A percentile compares a stretch with the other conserved stretches of the same genome.
phyloP scores from a whole-genome alignment of 2,888 invertebrate genomes.

The Drosophila putrida region DNA sequence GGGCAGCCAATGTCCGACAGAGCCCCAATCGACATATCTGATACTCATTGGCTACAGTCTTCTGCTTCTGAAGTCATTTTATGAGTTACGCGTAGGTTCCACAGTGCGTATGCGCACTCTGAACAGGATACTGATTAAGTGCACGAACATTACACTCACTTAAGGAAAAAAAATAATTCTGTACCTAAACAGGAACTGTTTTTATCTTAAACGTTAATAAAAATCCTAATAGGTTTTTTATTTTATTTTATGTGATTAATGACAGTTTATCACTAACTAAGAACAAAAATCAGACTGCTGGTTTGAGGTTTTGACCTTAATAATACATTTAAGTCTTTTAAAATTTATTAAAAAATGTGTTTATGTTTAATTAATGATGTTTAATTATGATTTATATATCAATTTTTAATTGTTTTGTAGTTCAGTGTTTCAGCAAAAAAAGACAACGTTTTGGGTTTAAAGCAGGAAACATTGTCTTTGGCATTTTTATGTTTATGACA shows the following conservation, averaged over 20 bases:
- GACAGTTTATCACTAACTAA: too few species aligned
- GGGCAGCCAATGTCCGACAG: not conserved
- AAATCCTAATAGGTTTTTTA: too few species aligned
- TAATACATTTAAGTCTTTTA: too few species aligned
- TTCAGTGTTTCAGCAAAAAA: not conserved
- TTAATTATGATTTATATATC: not conserved
- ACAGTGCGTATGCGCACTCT: constrained; percentile 24
- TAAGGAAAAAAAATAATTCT: not conserved
- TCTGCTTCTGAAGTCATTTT: constrained; percentile 17
- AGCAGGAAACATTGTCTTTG: constrained; percentile 25
- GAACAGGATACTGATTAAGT: not conserved
- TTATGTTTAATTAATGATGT: too few species aligned
- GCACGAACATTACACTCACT: constrained; percentile 9
- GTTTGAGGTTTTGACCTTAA: too few species aligned
- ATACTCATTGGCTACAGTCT: constrained; percentile 15
- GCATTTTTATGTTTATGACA: constrained; percentile 64
- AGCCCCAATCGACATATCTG: not conserved
- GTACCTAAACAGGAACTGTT: too few species aligned
- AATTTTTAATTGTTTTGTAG: not conserved
- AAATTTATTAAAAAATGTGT: too few species aligned
- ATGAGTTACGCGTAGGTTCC: constrained; percentile 9
- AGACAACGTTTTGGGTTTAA: constrained; percentile 11
- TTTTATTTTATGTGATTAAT: too few species aligned
- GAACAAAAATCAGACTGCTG: too few species aligned
- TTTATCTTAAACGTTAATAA: not conserved